Conservation (phyloP, 2,113 vertebrate genomes). For the Pyrgilauda ruficollis region DNA sequence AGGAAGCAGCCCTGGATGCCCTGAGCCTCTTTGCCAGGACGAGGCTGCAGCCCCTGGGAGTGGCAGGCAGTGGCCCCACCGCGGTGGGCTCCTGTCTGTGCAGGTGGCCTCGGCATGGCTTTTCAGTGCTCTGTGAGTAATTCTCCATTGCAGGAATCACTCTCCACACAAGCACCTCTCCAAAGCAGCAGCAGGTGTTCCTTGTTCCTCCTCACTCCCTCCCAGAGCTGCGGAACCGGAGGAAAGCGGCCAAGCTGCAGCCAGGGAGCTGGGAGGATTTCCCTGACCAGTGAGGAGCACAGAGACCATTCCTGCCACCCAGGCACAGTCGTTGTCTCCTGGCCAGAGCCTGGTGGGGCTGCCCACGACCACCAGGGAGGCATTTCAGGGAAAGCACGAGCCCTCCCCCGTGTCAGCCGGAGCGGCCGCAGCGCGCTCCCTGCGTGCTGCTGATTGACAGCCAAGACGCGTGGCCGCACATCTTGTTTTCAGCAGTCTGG, state of each 20-base stretch:
- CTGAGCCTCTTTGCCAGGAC: neutral
- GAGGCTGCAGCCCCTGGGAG: neutral
- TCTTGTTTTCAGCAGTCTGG: slow-evolving; percentile 13
- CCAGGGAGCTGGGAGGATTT: neutral
- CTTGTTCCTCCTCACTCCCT: neutral
- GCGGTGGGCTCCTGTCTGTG: neutral
- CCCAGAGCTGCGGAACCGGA: neutral
- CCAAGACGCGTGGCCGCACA: neutral
- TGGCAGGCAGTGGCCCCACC: fast-evolving
- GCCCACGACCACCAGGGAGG: neutral
- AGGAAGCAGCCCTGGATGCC: neutral
- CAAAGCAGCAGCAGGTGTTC: neutral
- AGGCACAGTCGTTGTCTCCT: fast-evolving
- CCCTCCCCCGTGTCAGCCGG: neutral
- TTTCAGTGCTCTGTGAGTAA: neutral
- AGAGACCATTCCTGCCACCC: neutral
- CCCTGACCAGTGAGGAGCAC: neutral
- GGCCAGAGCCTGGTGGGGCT: neutral
- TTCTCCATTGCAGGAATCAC: neutral
- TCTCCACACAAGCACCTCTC: slow-evolving; percentile 13
- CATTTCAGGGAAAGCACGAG: neutral
- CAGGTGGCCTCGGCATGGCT: fast-evolving
- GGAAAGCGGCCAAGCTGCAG: fast-evolving
- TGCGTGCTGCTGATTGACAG: neutral
- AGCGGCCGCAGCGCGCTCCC: neutral